Evolutionary conservation across 2,113 vertebrate species (phyloP), one percentile per base, ranked within the genome.

Genomic region (Tiliqua scincoides): DNA sequence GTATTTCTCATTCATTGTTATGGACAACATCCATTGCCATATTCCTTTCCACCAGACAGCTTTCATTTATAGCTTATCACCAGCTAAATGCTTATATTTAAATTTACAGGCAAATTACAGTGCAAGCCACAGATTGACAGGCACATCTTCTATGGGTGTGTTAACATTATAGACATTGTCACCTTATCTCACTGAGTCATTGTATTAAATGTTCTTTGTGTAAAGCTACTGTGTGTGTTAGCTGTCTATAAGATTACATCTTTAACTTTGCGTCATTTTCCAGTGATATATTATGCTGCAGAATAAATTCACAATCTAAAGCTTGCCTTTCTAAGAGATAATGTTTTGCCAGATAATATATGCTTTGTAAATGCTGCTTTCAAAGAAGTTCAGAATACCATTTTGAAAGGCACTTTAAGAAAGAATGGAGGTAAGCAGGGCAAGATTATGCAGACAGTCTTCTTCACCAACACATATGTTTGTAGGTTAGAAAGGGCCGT

Each of bases 191-290:
- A 20, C 77, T 91, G 77, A 67, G 32, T 88, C 5, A 65, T 88
- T 92, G 91, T 87, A 79, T 89, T 89, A 27, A 4, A 83, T 84
- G 67, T 87, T 71, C 59, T 75, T 88, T 88, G 40, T 87, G 70
- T 65, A 86, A 91, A 91, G 17, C 18, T 76, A 37, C 7, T 11
- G 1, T 35, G n/a, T 27, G 83, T 76, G 11, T 6, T 87, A 84
- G 68, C 65, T 90, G 11, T 92, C 14, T 1, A 4, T 91, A 83
- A 93, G 85, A 91, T 86, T 87, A 30, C 43, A 76, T 83, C 89
- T 91, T 57, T 87, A 57, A 61, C 61, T 84, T 92, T 72, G 35
- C 52, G 88, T 91, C 70, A 83, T 93, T 93, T 94, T 85, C 63
- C 32, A 86, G 61, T 40, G 85, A 92, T 89, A 93, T 93, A 88